Evolutionary conservation across 2,888 invertebrate species (phyloP).

Genomic region (Microctonus aethiopoides): DNA sequence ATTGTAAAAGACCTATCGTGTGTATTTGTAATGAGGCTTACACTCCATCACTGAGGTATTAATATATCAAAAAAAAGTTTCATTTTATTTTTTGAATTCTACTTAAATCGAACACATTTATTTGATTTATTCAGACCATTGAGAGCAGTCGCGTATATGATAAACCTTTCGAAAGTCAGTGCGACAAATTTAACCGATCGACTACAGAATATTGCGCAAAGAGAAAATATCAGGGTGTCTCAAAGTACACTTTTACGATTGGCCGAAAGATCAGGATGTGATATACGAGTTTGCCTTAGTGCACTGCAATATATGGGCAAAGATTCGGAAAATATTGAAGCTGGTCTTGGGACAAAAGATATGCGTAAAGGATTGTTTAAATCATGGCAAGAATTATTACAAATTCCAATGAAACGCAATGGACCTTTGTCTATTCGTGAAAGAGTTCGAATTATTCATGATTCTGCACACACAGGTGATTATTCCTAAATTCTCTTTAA

Average conservation of each 20-base stretch:
- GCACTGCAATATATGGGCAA: constrained; percentile 80
- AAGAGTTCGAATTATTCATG: constrained; percentile 52
- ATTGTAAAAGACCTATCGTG: constrained; percentile 88
- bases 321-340: constrained; percentile 71
- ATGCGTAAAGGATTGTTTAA: constrained; percentile 85
- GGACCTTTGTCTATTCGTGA: constrained; percentile 49
- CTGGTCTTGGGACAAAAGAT: constrained; percentile 88
- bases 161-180: constrained; percentile 60
- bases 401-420: constrained; percentile 64
- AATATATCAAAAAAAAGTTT: neutral
- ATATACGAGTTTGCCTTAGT: constrained; percentile 92
- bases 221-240: constrained; percentile 78
- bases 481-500: neutral
- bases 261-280: constrained; percentile 86
- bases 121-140: constrained; percentile 48
- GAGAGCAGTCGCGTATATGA: constrained; percentile 54
- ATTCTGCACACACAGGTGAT: constrained; percentile 55
- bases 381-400: constrained; percentile 86
- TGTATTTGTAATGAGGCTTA: constrained; percentile 98
- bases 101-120: neutral
- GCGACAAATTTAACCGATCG: constrained; percentile 69
- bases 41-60: constrained; percentile 81
- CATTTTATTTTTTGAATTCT: neutral
- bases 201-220: constrained; percentile 75
- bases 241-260: constrained; percentile 79